Percentiles rank a stretch among this genome's conserved stretches.
phyloP scores from a whole-genome alignment of 2,888 invertebrate species.

The Epistrophella euchroma region DNA sequence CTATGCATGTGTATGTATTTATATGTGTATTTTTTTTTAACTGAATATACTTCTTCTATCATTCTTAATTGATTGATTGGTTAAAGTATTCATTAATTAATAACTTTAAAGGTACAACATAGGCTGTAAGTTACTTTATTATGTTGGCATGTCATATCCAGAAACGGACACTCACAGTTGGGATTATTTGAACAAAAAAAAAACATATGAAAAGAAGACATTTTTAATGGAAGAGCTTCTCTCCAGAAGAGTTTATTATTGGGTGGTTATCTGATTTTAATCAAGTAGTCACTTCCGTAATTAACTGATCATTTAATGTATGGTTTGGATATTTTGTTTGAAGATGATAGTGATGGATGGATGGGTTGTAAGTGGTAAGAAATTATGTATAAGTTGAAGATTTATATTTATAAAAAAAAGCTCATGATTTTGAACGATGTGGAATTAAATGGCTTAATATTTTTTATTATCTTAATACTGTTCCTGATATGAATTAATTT shows the following conservation, averaged over 20 bases:
- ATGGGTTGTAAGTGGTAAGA: conserved; percentile 8
- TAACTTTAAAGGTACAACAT: conserved; percentile 37
- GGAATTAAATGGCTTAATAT: background rate
- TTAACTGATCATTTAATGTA: conserved; percentile 50
- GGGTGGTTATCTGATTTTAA: conserved; percentile 49
- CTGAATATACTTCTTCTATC: conserved; percentile 30
- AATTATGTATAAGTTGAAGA: conserved; percentile 3
- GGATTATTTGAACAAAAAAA: conserved; percentile 13
- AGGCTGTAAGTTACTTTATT: conserved; percentile 26
- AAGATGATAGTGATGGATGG: conserved; percentile 22
- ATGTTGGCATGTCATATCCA: conserved; percentile 22
- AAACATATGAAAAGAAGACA: conserved; percentile 19
- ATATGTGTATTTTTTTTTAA: conserved; percentile 17
- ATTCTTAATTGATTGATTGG: conserved; percentile 66
- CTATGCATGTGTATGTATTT: background rate
- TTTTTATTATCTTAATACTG: background rate
- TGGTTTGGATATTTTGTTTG: conserved; percentile 7
- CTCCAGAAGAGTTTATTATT: conserved; percentile 42
- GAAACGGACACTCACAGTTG: background rate
- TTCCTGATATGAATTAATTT: no score
- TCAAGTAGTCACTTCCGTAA: conserved; percentile 64
- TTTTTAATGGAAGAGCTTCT: conserved; percentile 37
- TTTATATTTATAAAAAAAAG: background rate
- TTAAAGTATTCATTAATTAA: conserved; percentile 61
- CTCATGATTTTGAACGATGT: background rate